Evolutionary conservation across 2,888 invertebrate species (phyloP), one percentile per base, ranked within the genome.

Genomic region (Agrotis ipsilon): DNA sequence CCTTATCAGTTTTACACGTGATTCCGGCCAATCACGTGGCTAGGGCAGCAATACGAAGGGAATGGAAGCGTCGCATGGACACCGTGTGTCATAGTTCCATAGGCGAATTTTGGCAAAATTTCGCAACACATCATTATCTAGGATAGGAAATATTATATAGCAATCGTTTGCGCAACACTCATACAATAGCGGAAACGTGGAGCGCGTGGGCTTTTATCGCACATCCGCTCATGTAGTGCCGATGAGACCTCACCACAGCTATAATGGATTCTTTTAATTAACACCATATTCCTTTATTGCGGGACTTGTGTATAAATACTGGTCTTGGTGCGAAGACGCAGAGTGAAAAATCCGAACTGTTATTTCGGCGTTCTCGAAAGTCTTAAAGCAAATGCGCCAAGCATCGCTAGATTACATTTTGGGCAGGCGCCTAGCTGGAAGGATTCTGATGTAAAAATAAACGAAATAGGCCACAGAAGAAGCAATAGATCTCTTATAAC

Each of bases 101-200:
- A 19, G 65, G 80, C 78, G 77, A 83, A 88, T 88, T 93, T 95
- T 92, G 93, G 92, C 93, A 89, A 92, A 79, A 90, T 95, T 95
- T 95, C 94, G 94, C 95, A 95, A 95, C 78, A 72, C 67, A 78
- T 45, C 78, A 65, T 90, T 93, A 94, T 93, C 94, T 92, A 92
- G 90, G 88, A 90, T 92, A 92, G 92, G 93, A 92, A 93, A 89
- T 81, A 45, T 57, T 71, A 45, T 57, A 71, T 88, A 60, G 45
- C 66, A 74, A 73, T 79, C 54, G 71, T 67, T 83, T 91, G 89
- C 90, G 92, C 91, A 92, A 92, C 68, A 75, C 65, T 78, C 65
- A 80, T 78, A 80, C 58, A 63, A 64, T 59, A 74, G 49, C 74
- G 85, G 83, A 81, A 68, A 69, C 60, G 32, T 32, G 1, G 21